phyloP scores from a whole-genome alignment of 2,888 invertebrate genomes.

The Trichogramma evanescens region DNA sequence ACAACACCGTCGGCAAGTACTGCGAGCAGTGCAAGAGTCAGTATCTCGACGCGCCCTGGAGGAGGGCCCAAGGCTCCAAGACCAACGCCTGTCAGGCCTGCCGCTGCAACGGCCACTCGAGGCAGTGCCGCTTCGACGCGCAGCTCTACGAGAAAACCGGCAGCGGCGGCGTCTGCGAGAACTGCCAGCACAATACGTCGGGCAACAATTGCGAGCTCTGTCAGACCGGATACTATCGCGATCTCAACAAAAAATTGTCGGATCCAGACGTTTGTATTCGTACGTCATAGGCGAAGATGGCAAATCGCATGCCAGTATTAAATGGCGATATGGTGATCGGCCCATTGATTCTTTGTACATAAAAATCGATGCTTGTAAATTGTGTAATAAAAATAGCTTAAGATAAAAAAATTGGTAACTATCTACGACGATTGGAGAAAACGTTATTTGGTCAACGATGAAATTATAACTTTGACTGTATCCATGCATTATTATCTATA shows the following conservation, averaged over 20 bases:
- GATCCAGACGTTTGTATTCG: constrained; percentile 86
- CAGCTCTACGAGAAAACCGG: constrained; percentile 88
- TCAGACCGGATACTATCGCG: constrained; percentile 86
- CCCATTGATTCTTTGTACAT: no score
- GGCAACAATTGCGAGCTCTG: constrained; percentile 96
- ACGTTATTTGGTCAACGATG: constrained; percentile 62
- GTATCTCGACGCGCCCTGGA: constrained; percentile 96
- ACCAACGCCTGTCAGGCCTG: constrained; percentile 92
- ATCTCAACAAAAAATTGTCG: constrained; percentile 73
- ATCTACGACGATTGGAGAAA: constrained; percentile 91
- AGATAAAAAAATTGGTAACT: constrained; percentile 65
- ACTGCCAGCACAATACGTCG: constrained; percentile 93
- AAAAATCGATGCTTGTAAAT: not conserved
- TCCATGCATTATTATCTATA: no score
- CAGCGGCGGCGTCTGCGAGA: constrained; percentile 96
- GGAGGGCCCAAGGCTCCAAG: constrained; percentile 88
- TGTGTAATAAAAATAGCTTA: not conserved
- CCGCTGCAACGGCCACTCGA: constrained; percentile 90
- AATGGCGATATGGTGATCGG: not conserved
- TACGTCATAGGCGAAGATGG: constrained; percentile 33
- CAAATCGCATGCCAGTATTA: constrained; percentile 34
- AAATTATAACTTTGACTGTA: no score
- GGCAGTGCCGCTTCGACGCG: constrained; percentile 89
- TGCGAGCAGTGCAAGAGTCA: constrained; percentile 96
- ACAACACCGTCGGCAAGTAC: constrained; percentile 92